phyloP scores from a whole-genome alignment of 37 sponge, comb jelly and placozoan species.

The Beroe forskalii region DNA sequence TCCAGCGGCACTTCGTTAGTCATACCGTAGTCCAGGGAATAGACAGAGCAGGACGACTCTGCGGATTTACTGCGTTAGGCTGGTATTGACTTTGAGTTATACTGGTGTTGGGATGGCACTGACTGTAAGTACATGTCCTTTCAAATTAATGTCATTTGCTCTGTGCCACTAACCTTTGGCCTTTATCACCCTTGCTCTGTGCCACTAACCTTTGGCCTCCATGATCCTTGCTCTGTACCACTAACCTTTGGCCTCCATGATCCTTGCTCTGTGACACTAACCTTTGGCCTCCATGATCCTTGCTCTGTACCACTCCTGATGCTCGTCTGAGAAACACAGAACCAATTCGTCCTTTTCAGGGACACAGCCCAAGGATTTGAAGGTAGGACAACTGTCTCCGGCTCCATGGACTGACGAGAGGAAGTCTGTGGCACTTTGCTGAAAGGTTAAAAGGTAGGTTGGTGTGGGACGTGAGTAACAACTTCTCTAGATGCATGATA shows the following conservation, averaged over 20 bases:
- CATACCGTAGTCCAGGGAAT: conserved; percentile 3
- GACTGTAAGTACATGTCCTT: no score
- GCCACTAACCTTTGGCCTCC: not conserved
- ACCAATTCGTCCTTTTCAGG: conserved; percentile 11
- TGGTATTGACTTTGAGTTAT: no score
- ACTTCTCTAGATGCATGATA: no score
- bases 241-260: not conserved
- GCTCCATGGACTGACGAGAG: not conserved
- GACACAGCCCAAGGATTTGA: not conserved
- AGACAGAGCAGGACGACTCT: not conserved
- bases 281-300: not conserved
- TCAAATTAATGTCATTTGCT: no score
- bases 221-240: not conserved
- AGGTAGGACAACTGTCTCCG: not conserved
- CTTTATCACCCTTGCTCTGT: no score
- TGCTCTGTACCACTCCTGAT: conserved; percentile 33
- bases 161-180: no score
- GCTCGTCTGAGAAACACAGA: not conserved
- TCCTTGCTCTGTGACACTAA: conserved; percentile 15
- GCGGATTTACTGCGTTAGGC: not conserved
- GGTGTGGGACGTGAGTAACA: no score
- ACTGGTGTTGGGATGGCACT: no score
- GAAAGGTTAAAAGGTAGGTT: no score
- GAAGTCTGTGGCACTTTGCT: not conserved
- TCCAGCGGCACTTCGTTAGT: not conserved